These are phyloP conservation scores for Deroplatys truncata DNA, from an alignment of 2,888 invertebrate genomes.

Conservation along the genomic window DNA sequence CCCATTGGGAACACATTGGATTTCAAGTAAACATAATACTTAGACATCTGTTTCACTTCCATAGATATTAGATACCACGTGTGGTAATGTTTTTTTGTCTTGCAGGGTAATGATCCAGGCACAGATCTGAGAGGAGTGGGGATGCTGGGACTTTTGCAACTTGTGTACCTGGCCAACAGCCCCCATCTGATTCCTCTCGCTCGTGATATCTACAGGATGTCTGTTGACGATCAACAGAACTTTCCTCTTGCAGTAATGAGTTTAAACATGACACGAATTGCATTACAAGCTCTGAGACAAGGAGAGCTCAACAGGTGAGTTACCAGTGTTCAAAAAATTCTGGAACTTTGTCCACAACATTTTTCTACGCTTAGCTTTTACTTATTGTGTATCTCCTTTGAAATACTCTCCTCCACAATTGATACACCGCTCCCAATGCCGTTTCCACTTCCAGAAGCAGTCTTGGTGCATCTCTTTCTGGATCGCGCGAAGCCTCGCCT, in stretches of 20 bases:
- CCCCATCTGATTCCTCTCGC: constrained; percentile 40
- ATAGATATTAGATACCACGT: neutral
- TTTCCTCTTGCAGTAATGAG: constrained; percentile 53
- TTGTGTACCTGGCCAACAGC: constrained; percentile 45
- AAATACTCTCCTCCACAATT: too few species aligned
- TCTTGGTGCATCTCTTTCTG: too few species aligned
- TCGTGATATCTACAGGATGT: constrained; percentile 45
- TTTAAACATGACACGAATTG: constrained; percentile 50
- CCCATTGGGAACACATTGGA: constrained; percentile 53
- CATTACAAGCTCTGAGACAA: constrained; percentile 47
- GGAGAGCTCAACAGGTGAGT: constrained; percentile 47
- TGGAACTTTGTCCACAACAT: too few species aligned
- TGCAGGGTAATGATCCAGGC: constrained; percentile 48
- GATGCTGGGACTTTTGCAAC: constrained; percentile 47
- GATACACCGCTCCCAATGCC: too few species aligned
- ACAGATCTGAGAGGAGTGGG: constrained; percentile 53
- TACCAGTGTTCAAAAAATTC: too few species aligned
- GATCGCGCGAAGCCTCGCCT: too few species aligned
- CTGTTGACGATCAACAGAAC: constrained; percentile 47
- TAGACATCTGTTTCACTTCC: neutral
- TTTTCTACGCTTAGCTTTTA: too few species aligned
- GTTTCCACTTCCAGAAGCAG: too few species aligned
- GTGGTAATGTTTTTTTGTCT: neutral
- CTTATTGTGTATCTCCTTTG: too few species aligned
- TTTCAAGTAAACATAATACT: constrained; percentile 43